These are phyloP conservation scores for Hafferia zeledoni DNA, from an alignment of 2,797 vertebrate genomes.

Conservation along the genomic window DNA sequence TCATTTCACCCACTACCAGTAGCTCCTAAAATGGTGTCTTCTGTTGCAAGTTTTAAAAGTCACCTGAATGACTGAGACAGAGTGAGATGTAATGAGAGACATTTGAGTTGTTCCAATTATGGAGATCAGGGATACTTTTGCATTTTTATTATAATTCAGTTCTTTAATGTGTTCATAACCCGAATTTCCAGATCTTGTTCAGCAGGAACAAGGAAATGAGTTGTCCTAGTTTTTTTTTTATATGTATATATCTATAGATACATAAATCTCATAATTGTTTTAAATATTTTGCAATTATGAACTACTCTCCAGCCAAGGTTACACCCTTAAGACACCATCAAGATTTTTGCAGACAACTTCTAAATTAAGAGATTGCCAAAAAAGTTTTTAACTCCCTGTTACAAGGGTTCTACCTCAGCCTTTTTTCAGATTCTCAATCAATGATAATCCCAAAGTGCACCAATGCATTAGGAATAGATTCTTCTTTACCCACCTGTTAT, in stretches of 20 bases:
- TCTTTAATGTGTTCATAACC: not conserved
- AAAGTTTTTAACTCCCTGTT: not conserved
- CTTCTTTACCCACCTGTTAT: not conserved
- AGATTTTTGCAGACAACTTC: not conserved
- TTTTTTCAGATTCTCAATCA: not conserved
- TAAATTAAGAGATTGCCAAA: not conserved
- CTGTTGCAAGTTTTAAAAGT: not conserved
- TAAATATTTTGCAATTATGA: not conserved
- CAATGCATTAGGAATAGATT: not conserved
- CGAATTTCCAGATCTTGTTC: not conserved
- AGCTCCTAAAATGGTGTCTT: not conserved
- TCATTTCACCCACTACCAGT: not conserved
- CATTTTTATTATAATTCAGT: not conserved
- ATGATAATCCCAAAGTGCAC: not conserved
- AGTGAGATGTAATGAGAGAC: accelerated
- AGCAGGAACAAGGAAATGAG: not conserved
- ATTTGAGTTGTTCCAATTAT: not conserved
- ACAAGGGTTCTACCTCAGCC: not conserved
- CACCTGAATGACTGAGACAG: not conserved
- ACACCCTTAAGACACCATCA: not conserved
- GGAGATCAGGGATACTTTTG: not conserved
- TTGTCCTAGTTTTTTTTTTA: not conserved
- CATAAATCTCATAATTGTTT: not conserved
- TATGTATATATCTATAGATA: not conserved
- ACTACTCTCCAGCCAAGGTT: not conserved